Conservation (phyloP, 2,113 vertebrate species). For the Cheilinus undulatus region DNA sequence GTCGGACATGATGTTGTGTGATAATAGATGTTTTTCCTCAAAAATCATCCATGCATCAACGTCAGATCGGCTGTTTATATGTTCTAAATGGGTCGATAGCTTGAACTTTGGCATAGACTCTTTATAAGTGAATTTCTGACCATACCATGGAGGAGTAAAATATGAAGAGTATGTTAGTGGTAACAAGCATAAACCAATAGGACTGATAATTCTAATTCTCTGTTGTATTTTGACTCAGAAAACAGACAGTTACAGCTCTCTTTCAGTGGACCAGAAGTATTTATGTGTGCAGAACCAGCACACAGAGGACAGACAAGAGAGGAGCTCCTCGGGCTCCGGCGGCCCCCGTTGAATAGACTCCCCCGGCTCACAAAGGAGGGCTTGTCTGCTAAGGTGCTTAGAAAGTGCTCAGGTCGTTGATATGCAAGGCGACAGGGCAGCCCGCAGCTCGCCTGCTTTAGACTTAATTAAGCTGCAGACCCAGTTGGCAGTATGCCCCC, state of each 20-base stretch:
- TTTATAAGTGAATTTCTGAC: too few relatives aligned
- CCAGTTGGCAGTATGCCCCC: slow-evolving; percentile 76
- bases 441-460: slow-evolving; percentile 81
- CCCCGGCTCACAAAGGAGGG: slow-evolving; percentile 85
- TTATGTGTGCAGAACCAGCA: slow-evolving; percentile 46
- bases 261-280: slow-evolving; percentile 33
- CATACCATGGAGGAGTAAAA: too few relatives aligned
- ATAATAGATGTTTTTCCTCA: too few relatives aligned
- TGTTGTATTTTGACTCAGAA: slow-evolving; percentile 9
- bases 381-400: slow-evolving; percentile 85
- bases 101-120: too few relatives aligned
- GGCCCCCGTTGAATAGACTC: slow-evolving; percentile 76
- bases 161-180: too few relatives aligned
- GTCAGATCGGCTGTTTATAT: too few relatives aligned
- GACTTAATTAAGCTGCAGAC: slow-evolving; percentile 85
- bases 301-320: slow-evolving; percentile 50
- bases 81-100: too few relatives aligned
- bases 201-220: not conserved
- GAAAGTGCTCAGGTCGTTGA: slow-evolving; percentile 86
- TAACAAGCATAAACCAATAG: not conserved
- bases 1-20: too few relatives aligned
- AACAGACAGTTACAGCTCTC: slow-evolving; percentile 1
- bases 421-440: slow-evolving; percentile 87
- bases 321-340: slow-evolving; percentile 51
- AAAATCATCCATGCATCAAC: too few relatives aligned